Evolutionary conservation across 2,888 invertebrate genomes (phyloP), one percentile per base, ranked within the genome.

Genomic region (Aphidius colemani): DNA sequence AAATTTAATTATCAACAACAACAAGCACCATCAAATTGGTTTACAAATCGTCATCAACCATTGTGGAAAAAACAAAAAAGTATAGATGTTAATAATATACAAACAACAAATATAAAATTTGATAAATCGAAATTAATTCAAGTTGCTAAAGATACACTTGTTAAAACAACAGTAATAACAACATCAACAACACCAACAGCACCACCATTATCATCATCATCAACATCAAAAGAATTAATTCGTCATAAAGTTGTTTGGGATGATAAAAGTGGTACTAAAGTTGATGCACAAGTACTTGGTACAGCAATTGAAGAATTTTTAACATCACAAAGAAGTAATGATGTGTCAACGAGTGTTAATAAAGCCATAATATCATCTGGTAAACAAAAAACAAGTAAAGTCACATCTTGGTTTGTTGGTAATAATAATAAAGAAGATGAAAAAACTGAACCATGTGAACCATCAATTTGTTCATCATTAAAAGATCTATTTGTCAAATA

Each of bases 401-500:
- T 76, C 9, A 70, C 75, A 44, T 72, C 72, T 59, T 81, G 81
- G 80, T 85, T 79, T 70, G 71, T 74, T 60, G 65, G 72, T 39
- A 30, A 30, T 30, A 30, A 18, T 71, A 88, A 89, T 49, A 91
- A 90, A 66, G 91, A 90, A 46, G 90, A 90, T 63, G 86, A 89
- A 65, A 84, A 86, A 43, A 82, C 86, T 64, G 91, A 91, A 72
- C 86, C 89, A 40, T 92, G 93, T 83, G 93, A 94, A 74, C 89
- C 92, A 50, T 90, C 91, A 43, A 86, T 94, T 71, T 93, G 93
- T 84, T 89, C 93, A 69, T 91, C 93, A 53, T 84, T 94, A 60
- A 94, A 94, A 83, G 93, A 94, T 83, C 88, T 94, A 59, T 94
- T 94, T 81, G 93, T 93, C 78, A 94, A 94, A 88, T 90, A 88